phyloP scores from a whole-genome alignment of 1,140 invertebrate genomes.

The Spodoptera frugiperda region DNA sequence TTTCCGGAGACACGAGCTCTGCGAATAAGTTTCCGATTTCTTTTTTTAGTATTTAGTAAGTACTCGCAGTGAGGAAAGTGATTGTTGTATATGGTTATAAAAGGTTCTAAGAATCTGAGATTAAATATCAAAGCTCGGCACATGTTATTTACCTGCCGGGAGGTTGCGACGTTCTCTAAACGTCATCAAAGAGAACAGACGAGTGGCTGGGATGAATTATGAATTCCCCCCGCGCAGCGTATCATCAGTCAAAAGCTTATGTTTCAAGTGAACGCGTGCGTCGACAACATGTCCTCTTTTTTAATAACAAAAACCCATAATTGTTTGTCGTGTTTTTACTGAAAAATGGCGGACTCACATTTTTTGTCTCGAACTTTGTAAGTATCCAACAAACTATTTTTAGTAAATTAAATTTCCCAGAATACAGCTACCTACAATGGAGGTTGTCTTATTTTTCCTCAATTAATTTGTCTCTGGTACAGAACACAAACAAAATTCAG shows the following conservation, averaged over 20 bases:
- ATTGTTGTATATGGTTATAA: neutral
- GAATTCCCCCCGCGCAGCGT: conserved; percentile 29
- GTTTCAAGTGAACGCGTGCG: conserved; percentile 24
- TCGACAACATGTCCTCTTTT: conserved; percentile 28
- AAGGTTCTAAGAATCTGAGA: neutral
- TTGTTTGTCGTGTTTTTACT: neutral
- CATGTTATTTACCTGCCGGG: conserved; percentile 7
- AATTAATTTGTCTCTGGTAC: conserved; percentile 14
- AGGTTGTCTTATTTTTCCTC: neutral
- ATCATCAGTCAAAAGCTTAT: conserved; percentile 36
- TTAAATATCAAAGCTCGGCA: conserved; percentile 19
- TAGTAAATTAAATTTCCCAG: neutral
- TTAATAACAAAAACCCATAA: conserved; percentile 29
- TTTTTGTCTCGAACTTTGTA: neutral
- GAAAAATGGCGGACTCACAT: neutral
- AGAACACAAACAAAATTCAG: conserved; percentile 20
- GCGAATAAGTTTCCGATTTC: conserved; percentile 36
- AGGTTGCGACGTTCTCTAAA: conserved; percentile 12
- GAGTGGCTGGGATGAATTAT: conserved; percentile 23
- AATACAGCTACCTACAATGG: neutral
- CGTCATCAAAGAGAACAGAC: conserved; percentile 24
- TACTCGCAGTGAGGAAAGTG: neutral
- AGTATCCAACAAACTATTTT: neutral
- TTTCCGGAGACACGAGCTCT: conserved; percentile 38
- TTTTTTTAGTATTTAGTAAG: conserved; percentile 14